These are phyloP conservation scores for Peromyscus maniculatus DNA, from an alignment of 2,113 vertebrate genomes.

Conservation along the genomic window DNA sequence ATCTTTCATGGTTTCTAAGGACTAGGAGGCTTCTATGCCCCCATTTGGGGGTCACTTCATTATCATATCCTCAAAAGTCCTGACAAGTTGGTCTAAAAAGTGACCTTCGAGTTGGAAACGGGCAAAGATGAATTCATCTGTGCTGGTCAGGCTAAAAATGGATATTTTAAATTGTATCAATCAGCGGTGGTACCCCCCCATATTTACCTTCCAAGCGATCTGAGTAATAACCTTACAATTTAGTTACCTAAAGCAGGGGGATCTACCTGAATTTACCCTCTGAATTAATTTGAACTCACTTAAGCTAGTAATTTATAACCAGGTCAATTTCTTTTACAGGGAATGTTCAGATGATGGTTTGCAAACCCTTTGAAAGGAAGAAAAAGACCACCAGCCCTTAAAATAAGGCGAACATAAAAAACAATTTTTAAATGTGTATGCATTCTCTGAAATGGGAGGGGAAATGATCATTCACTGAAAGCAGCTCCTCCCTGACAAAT, in stretches of 20 bases:
- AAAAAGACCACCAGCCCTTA: slow-evolving; percentile 5
- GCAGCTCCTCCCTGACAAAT: slow-evolving; percentile 79
- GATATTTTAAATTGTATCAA: background rate
- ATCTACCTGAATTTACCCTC: background rate
- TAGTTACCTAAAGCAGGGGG: background rate
- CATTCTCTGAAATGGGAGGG: background rate
- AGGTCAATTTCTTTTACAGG: background rate
- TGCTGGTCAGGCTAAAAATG: background rate
- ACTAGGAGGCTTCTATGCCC: background rate
- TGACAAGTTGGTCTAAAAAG: background rate
- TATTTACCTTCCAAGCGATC: background rate
- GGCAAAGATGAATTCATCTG: background rate
- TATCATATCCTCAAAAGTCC: background rate
- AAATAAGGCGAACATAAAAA: slow-evolving; percentile 50
- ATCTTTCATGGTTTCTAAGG: background rate
- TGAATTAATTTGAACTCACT: background rate
- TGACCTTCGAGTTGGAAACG: background rate
- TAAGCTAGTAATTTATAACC: background rate
- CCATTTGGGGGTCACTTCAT: background rate
- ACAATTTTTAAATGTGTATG: slow-evolving; percentile 69
- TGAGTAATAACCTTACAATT: background rate
- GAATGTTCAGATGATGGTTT: slow-evolving; percentile 36
- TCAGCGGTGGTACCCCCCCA: background rate
- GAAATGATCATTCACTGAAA: slow-evolving; percentile 82
- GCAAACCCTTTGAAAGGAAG: slow-evolving; percentile 55